phyloP scores from a whole-genome alignment of 1,140 invertebrate genomes.

The Sycobia sp. region DNA sequence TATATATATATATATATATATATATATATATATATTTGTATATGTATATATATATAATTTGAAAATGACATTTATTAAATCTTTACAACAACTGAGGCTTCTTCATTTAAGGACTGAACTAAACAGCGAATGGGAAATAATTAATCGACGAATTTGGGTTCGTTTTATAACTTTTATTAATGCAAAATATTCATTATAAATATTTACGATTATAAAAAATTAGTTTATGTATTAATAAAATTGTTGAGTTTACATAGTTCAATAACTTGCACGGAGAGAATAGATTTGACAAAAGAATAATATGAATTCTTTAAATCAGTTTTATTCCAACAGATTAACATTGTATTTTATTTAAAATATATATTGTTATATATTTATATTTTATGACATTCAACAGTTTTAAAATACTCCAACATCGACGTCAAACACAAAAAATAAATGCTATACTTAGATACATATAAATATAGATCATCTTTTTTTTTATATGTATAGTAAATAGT shows the following conservation, averaged over 20 bases:
- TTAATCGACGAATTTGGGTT: conserved; percentile 25
- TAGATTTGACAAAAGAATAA: background rate
- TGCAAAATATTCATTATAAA: background rate
- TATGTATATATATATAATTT: too few species aligned
- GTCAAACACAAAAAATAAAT: too few species aligned
- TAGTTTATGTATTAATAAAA: background rate
- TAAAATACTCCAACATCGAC: too few species aligned
- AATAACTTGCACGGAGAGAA: background rate
- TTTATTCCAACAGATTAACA: too few species aligned
- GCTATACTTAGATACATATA: too few species aligned
- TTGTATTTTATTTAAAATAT: too few species aligned
- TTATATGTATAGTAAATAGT: too few species aligned
- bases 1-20: too few species aligned
- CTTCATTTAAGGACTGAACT: conserved; percentile 21
- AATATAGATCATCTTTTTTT: too few species aligned
- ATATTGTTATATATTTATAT: too few species aligned
- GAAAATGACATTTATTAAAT: conserved; percentile 1
- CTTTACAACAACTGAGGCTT: conserved; percentile 11
- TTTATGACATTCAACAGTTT: too few species aligned
- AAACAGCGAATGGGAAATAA: conserved; percentile 20
- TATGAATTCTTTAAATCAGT: background rate
- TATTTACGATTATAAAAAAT: background rate
- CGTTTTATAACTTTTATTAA: background rate
- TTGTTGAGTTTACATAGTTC: background rate
- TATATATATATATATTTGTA: too few species aligned